These are phyloP conservation scores for Martes martes DNA, from an alignment of 2,113 vertebrate genomes.

Conservation along the genomic window DNA sequence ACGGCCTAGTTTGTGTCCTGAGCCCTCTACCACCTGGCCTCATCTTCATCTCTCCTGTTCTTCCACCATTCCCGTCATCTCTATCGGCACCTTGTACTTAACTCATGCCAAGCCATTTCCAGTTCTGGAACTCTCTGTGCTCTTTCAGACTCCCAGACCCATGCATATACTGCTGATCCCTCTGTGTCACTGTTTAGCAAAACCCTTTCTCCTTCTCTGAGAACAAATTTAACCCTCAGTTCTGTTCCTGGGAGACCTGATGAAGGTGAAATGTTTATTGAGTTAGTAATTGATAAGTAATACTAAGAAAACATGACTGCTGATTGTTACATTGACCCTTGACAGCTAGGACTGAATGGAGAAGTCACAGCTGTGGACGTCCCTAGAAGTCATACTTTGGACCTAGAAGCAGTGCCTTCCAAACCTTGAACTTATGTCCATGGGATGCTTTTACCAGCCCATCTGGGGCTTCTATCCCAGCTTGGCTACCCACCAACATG, in stretches of 20 bases:
- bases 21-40: not conserved
- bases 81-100: not conserved
- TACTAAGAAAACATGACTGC: not conserved
- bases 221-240: not conserved
- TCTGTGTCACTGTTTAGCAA: not conserved
- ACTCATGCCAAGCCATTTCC: not conserved
- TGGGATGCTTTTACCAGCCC: not conserved
- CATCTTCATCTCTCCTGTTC: not conserved
- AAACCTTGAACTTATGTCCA: not conserved
- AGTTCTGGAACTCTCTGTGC: not conserved
- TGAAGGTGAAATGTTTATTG: not conserved
- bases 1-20: not conserved
- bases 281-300: not conserved
- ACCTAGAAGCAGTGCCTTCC: not conserved
- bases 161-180: not conserved
- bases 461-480: not conserved
- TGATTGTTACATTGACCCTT: not conserved
- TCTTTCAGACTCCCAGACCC: not conserved
- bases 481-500: not conserved
- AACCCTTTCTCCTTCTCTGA: not conserved
- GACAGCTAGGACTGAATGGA: not conserved
- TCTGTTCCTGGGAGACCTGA: not conserved
- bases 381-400: not conserved
- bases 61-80: not conserved
- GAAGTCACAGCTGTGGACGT: not conserved